Percentiles rank a stretch among this genome's conserved stretches.
Conservation (phyloP, 2,113 vertebrate species). For the Leptosomus discolor region DNA sequence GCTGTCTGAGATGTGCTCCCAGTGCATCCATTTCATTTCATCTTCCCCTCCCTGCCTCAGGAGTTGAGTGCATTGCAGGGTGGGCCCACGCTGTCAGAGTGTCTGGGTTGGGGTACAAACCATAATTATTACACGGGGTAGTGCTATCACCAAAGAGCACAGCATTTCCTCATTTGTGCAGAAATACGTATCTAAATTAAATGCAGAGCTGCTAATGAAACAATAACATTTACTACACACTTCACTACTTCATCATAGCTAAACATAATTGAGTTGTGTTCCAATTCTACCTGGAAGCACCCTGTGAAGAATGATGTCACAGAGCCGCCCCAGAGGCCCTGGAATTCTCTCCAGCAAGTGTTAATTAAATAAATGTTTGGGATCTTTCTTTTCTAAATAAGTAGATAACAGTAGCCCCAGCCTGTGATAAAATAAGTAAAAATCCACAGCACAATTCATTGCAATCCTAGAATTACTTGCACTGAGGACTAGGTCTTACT, state of each 20-base stretch:
- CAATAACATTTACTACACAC: conserved; percentile 36
- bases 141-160: neutral
- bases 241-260: neutral
- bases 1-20: neutral
- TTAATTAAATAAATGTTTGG: neutral
- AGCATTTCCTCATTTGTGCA: conserved; percentile 19
- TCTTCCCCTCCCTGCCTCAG: neutral
- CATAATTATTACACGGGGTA: neutral
- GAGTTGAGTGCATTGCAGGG: neutral
- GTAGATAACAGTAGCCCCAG: neutral
- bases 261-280: conserved; percentile 28
- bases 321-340: neutral
- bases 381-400: neutral
- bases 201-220: conserved; percentile 33
- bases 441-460: neutral
- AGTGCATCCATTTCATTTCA: rapidly evolving
- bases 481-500: neutral
- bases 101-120: neutral
- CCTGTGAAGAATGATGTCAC: neutral
- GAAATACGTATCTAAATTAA: conserved; percentile 63
- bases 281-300: neutral
- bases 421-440: neutral
- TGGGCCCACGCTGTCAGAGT: neutral
- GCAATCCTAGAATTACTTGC: neutral
- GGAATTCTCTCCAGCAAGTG: neutral